These are phyloP conservation scores for Matsumurasca onukii DNA, from an alignment of 1,140 invertebrate genomes.

Conservation along the genomic window DNA sequence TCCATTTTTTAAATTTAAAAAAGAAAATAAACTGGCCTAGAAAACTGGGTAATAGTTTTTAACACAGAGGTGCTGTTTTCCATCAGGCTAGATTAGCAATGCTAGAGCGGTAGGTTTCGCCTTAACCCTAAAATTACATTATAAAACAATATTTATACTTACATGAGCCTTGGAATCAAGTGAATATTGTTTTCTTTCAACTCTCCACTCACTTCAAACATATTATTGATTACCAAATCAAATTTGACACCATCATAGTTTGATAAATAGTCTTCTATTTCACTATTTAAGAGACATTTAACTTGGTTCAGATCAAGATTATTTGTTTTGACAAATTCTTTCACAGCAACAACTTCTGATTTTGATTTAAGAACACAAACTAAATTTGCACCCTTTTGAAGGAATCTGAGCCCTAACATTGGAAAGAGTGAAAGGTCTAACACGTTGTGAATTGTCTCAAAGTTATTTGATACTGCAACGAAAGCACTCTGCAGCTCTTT, in stretches of 20 bases:
- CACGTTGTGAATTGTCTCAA: constrained; percentile 37
- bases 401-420: constrained; percentile 45
- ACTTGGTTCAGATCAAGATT: constrained; percentile 42
- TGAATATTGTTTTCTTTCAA: constrained; percentile 40
- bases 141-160: constrained; percentile 20
- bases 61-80: background rate
- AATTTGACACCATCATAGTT: background rate
- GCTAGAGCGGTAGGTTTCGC: background rate
- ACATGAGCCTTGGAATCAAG: constrained; percentile 15
- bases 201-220: constrained; percentile 46
- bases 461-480: constrained; percentile 37
- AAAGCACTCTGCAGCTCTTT: constrained; percentile 47
- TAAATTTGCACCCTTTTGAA: constrained; percentile 42
- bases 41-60: background rate
- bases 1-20: background rate
- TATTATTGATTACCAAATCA: constrained; percentile 23
- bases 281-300: constrained; percentile 40
- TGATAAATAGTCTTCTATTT: constrained; percentile 23
- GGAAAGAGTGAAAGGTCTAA: constrained; percentile 49
- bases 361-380: constrained; percentile 44
- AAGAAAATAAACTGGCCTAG: background rate
- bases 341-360: constrained; percentile 36
- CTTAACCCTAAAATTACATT: background rate
- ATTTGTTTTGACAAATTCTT: constrained; percentile 42
- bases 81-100: background rate